A percentile compares a stretch with the other conserved stretches of the same genome.
These are phyloP conservation scores for Grallaria varia DNA, from an alignment of 2,113 vertebrate genomes.

Conservation along the genomic window DNA sequence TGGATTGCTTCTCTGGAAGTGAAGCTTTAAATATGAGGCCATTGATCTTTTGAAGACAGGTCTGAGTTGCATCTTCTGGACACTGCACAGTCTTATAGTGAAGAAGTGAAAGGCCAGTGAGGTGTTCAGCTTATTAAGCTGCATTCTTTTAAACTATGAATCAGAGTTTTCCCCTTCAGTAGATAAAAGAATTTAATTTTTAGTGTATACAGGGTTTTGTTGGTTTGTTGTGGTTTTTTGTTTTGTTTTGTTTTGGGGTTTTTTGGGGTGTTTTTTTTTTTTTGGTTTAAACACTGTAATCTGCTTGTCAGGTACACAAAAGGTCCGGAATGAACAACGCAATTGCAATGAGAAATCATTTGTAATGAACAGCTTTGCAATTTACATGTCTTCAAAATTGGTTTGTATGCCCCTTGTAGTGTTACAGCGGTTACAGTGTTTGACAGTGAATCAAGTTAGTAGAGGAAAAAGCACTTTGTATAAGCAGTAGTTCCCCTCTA, in stretches of 20 bases:
- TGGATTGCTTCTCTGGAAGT: constrained; percentile 74
- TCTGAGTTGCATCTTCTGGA: constrained; percentile 69
- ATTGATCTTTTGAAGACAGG: constrained; percentile 75
- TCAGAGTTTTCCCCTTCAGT: background rate
- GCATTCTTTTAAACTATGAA: constrained; percentile 10
- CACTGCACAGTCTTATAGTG: constrained; percentile 65
- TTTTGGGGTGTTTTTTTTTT: background rate
- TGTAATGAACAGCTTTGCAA: background rate
- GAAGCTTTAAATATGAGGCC: constrained; percentile 67
- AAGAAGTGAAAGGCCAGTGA: constrained; percentile 66
- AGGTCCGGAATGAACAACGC: background rate
- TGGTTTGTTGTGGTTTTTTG: too few species aligned
- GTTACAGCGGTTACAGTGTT: background rate
- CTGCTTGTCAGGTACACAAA: background rate
- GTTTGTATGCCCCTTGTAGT: constrained; percentile 3
- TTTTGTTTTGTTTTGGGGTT: background rate
- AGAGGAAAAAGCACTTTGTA: background rate
- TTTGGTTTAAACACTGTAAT: background rate
- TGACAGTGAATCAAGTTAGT: background rate
- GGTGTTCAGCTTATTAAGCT: constrained; percentile 55
- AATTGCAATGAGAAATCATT: background rate
- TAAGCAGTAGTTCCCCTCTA: background rate
- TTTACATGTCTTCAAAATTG: background rate
- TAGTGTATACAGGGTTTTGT: background rate
- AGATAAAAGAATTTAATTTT: background rate